Evolutionary conservation across 1,140 invertebrate species (phyloP).

Genomic region (Tenebrio molitor): DNA sequence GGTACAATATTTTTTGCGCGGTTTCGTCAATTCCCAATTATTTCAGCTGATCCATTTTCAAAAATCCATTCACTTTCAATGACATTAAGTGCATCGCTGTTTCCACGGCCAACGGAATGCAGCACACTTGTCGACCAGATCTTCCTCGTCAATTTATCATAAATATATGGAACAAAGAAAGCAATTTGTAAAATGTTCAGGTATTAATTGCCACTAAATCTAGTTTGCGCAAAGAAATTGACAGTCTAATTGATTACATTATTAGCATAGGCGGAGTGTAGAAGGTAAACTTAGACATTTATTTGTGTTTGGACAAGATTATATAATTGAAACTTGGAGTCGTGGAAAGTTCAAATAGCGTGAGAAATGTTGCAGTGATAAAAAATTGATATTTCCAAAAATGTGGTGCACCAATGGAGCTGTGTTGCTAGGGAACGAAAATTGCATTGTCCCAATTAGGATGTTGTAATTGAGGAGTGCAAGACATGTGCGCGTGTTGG

Average conservation of each 20-base stretch:
- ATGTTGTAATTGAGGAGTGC: conserved; percentile 22
- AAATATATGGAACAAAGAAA: conserved; percentile 15
- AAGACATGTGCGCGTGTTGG: background rate
- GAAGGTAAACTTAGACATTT: background rate
- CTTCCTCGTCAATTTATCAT: background rate
- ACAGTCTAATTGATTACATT: conserved; percentile 14
- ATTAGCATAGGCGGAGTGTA: background rate
- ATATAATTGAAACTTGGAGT: conserved; percentile 5
- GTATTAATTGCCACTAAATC: background rate
- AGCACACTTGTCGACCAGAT: background rate
- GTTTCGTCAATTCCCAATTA: too few species aligned
- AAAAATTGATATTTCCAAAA: background rate
- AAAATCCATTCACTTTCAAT: background rate
- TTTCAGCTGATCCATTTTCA: too few species aligned
- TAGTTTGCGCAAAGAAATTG: conserved; percentile 1
- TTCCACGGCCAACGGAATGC: background rate
- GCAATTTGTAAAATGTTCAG: background rate
- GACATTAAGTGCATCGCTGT: too few species aligned
- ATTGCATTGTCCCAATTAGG: conserved; percentile 8
- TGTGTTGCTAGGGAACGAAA: background rate
- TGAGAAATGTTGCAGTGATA: conserved; percentile 15
- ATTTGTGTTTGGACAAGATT: conserved; percentile 19
- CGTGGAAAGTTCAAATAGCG: conserved; percentile 10
- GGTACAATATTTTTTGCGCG: too few species aligned
- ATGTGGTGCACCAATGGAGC: background rate